Percentiles rank a stretch among this genome's conserved stretches.
phyloP scores from a whole-genome alignment of 2,113 vertebrate genomes.

The Ailuropoda melanoleuca region DNA sequence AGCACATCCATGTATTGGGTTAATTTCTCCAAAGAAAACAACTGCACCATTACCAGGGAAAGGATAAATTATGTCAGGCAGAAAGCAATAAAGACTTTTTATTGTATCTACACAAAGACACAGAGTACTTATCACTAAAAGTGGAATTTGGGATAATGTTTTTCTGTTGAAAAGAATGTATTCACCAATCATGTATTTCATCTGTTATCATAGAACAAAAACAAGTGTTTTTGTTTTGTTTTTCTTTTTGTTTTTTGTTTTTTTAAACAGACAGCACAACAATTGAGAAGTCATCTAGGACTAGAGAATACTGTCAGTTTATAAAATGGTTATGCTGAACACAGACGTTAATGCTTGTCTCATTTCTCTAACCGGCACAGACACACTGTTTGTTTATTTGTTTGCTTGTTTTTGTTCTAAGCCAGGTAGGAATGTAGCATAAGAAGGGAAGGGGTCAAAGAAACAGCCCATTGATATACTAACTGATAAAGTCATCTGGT shows the following conservation, averaged over 20 bases:
- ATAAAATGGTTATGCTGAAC: not conserved
- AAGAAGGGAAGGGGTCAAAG: not conserved
- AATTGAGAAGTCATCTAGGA: not conserved
- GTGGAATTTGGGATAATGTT: not conserved
- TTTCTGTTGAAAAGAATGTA: not conserved
- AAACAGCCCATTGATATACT: not conserved
- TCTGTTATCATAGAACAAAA: not conserved
- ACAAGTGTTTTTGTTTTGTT: no score
- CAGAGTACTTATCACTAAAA: not conserved
- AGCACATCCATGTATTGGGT: not conserved
- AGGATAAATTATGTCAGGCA: not conserved
- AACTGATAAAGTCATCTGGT: not conserved
- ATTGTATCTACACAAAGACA: not conserved
- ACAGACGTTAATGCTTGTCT: not conserved
- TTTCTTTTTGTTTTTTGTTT: not conserved
- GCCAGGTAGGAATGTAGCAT: not conserved
- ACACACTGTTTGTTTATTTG: not conserved
- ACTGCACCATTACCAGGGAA: not conserved
- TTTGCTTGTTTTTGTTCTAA: not conserved
- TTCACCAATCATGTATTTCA: not conserved
- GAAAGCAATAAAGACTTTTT: not conserved
- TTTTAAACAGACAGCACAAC: not conserved
- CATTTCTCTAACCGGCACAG: not conserved
- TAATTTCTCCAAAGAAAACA: not conserved
- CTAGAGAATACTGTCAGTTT: not conserved